A percentile compares a stretch with the other conserved stretches of the same genome.
Conservation (phyloP, 2,113 vertebrate genomes). For the Pionites leucogaster region DNA sequence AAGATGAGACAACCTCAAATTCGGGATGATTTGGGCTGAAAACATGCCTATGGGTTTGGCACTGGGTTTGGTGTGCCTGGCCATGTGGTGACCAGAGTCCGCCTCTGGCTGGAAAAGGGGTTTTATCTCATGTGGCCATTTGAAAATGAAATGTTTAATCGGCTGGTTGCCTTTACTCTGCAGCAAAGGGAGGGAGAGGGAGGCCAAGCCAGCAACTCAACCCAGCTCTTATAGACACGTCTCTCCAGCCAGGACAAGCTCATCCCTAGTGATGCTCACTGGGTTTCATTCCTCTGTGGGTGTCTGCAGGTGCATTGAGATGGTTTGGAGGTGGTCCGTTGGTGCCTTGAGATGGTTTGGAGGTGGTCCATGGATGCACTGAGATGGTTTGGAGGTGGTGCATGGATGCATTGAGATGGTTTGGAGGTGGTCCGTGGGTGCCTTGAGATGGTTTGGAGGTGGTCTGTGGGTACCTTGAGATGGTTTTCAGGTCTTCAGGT, state of each 20-base stretch:
- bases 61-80: neutral
- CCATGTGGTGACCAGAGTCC: neutral
- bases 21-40: neutral
- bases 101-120: neutral
- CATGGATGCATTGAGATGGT: neutral
- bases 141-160: neutral
- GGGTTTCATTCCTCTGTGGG: neutral
- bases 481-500: neutral
- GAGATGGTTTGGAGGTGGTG: too few species aligned
- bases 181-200: neutral
- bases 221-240: rapidly evolving
- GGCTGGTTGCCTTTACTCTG: neutral
- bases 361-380: neutral
- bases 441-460: neutral
- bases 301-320: neutral
- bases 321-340: neutral
- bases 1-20: neutral
- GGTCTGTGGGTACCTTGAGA: neutral
- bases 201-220: neutral
- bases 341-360: neutral
- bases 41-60: rapidly evolving
- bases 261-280: neutral
- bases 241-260: neutral
- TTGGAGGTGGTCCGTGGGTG: neutral
- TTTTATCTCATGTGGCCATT: neutral